Conservation (phyloP, 1,140 invertebrate species). For the Chymomyza costata region DNA sequence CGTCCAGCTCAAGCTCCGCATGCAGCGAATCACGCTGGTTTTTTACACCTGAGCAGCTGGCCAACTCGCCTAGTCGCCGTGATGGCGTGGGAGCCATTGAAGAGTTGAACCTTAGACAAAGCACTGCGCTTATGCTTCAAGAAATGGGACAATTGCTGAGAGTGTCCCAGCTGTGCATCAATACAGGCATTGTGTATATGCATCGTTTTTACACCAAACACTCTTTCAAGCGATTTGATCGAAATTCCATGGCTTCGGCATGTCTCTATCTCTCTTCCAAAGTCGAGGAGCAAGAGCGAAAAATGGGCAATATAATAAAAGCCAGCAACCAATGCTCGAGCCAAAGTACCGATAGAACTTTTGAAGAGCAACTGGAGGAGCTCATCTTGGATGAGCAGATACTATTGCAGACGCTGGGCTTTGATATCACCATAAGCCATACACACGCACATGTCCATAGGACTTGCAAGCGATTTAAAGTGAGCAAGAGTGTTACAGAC, state of each 20-base stretch:
- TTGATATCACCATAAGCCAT: conserved; percentile 97
- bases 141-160: conserved; percentile 96
- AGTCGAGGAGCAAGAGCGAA: conserved; percentile 97
- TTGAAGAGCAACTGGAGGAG: conserved; percentile 87
- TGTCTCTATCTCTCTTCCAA: conserved; percentile 96
- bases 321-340: conserved; percentile 89
- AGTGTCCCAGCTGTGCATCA: conserved; percentile 95
- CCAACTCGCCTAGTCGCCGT: conserved; percentile 90
- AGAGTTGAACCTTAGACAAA: conserved; percentile 94
- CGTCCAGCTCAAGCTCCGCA: conserved; percentile 1
- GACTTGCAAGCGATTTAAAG: conserved; percentile 95
- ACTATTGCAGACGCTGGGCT: conserved; percentile 95
- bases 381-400: conserved; percentile 97
- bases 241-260: conserved; percentile 87
- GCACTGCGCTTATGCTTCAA: conserved; percentile 97
- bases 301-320: conserved; percentile 96
- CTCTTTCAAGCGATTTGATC: conserved; percentile 89
- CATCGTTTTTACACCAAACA: conserved; percentile 98
- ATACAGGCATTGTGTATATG: conserved; percentile 98
- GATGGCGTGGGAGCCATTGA: conserved; percentile 93
- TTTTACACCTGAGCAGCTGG: conserved; percentile 93
- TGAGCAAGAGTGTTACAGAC: conserved; percentile 96
- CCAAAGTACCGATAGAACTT: conserved; percentile 77
- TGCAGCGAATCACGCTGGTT: conserved; percentile 82
- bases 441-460: conserved; percentile 97